Base-by-base conservation (phyloP, 2,113 vertebrate species). In the Urocolius indicus region DNA sequence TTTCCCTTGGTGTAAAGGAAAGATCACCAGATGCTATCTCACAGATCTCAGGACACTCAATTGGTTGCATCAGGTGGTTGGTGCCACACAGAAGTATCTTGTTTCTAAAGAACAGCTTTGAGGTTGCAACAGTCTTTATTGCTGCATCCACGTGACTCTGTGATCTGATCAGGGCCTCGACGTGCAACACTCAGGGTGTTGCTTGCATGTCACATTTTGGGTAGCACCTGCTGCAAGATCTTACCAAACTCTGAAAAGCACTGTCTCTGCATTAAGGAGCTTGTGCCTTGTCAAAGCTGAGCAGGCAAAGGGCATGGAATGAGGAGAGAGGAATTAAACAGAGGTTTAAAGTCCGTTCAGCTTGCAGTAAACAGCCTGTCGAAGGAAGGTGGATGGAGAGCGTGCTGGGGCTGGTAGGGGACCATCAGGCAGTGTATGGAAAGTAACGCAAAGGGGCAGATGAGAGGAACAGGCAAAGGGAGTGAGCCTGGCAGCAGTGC, bases 371-470 rank as follows among this genome's bases (percentile, higher is more conserved):
- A 27, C 55, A 43, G 62, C 43, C 38, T 30, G 54, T 27, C 36
- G 34, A 34, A 58, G 21, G 21, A 36, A 51, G 49, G 2, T 41
- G 65, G 45, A 68, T 15, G 10, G 15, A 32, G 27, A 46, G 54
- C 0, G 0, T 38, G 29, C 6, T 0, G 7, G 63, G 48, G 9
- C 22, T 51, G 57, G 71, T 51, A 62, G 55, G 2, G 30, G 6
- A 11, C 17, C n/a, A 5, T 34, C 0, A 0, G 0, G 1, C 1
- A 16, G 29, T 6, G 2, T 2, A 4, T 30, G 29, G 29, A 10
- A 34, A 21, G 51, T 20, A 7, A 36, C 0, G 0, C 19, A 16
- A 16, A 27, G 61, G 32, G 52, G 34, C 3, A 38, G 18, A 3
- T 21, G 57, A 43, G 23, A 34, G 36, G 20, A 62, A 4, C 8